Conservation (phyloP, 1,140 invertebrate species). For the Drosophila lini region DNA sequence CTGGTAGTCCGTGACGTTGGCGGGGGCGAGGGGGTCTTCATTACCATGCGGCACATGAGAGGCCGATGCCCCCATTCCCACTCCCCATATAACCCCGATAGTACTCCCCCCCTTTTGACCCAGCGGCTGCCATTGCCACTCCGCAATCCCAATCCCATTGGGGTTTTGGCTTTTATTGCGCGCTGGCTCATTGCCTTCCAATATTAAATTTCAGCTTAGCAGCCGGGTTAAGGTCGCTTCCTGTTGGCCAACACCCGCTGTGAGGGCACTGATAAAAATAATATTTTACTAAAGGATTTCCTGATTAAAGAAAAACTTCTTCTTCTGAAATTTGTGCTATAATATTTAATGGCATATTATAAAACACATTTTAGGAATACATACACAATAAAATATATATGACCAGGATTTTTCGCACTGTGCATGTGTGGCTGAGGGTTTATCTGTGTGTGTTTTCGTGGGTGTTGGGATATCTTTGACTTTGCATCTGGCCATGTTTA, state of each 20-base stretch:
- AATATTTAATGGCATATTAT: background rate
- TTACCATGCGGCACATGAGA: constrained; percentile 66
- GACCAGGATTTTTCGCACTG: background rate
- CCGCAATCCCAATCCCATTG: constrained; percentile 42
- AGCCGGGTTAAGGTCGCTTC: constrained; percentile 68
- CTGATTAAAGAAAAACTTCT: background rate
- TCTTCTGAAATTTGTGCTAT: background rate
- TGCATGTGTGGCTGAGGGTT: background rate
- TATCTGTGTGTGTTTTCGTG: constrained; percentile 19
- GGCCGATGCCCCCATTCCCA: constrained; percentile 37
- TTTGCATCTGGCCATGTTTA: constrained; percentile 77
- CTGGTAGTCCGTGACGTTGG: constrained; percentile 11
- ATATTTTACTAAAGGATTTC: background rate
- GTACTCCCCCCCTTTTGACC: constrained; percentile 2
- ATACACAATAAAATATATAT: background rate
- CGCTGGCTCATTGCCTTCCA: constrained; percentile 77
- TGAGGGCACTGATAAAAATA: constrained; percentile 1
- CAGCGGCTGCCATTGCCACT: constrained; percentile 17
- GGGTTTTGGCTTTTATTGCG: constrained; percentile 77
- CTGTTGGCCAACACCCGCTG: constrained; percentile 17
- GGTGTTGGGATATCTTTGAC: constrained; percentile 58
- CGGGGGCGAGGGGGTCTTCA: constrained; percentile 20
- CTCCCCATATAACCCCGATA: constrained; percentile 12
- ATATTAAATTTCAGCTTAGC: constrained; percentile 80
- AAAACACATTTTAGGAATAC: background rate